Conservation (phyloP, 2,797 vertebrate genomes). For the Enteromius thamalakanensis region DNA sequence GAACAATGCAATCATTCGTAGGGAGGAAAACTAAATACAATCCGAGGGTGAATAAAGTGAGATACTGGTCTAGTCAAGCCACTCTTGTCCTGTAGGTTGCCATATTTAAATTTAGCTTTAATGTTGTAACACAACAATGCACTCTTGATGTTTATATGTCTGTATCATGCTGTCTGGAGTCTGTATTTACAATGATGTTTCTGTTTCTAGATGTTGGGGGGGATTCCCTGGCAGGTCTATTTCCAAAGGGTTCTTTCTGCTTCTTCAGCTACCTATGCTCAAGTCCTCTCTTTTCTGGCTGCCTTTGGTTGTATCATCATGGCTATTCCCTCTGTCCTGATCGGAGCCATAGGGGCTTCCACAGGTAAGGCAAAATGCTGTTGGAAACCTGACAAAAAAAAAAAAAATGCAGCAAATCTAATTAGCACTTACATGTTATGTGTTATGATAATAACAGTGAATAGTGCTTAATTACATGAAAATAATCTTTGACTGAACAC, state of each 20-base stretch:
- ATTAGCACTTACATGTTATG: background rate
- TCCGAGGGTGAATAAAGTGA: background rate
- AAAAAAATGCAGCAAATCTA: background rate
- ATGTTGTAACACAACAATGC: background rate
- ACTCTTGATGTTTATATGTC: conserved; percentile 33
- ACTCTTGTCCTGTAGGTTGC: background rate
- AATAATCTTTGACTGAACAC: background rate
- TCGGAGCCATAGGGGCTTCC: conserved; percentile 95
- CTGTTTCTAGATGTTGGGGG: conserved; percentile 88
- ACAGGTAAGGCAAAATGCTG: conserved; percentile 80
- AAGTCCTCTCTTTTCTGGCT: conserved; percentile 94
- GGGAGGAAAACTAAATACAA: conserved; percentile 12
- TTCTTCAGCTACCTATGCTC: conserved; percentile 95
- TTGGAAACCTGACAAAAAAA: background rate
- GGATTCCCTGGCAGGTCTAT: conserved; percentile 98
- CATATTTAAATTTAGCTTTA: background rate
- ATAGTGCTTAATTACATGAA: background rate
- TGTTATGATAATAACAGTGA: background rate
- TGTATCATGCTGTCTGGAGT: conserved; percentile 44
- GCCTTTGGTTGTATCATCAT: conserved; percentile 94
- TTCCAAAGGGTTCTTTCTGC: conserved; percentile 96
- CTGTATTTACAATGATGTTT: conserved; percentile 58
- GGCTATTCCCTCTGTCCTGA: conserved; percentile 93
- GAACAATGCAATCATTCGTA: conserved; percentile 27
- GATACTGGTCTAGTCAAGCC: background rate